These are phyloP conservation scores for Podabrus alpinus DNA, from an alignment of 2,888 invertebrate species.

Conservation along the genomic window DNA sequence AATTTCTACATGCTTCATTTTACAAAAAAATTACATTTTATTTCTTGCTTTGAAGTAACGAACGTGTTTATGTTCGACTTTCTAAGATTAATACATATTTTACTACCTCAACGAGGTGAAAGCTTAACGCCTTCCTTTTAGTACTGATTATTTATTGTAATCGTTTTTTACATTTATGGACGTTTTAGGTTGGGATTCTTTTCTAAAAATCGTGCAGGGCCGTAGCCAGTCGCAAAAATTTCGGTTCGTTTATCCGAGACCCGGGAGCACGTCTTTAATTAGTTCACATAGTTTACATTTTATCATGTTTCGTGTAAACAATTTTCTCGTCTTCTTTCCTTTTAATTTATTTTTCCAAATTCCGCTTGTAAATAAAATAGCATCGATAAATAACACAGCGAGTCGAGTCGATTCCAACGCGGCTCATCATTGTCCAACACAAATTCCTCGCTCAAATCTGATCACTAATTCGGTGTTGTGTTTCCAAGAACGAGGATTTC, in stretches of 20 bases:
- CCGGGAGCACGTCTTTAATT: not conserved
- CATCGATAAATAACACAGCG: not conserved
- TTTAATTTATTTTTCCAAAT: constrained; percentile 3
- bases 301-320: not conserved
- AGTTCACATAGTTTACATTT: not conserved
- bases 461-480: constrained; percentile 44
- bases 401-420: constrained; percentile 9
- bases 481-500: constrained; percentile 45
- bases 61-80: not conserved
- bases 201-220: not conserved
- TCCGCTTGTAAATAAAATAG: not conserved
- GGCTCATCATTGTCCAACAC: constrained; percentile 35
- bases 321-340: not conserved
- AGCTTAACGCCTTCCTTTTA: not conserved
- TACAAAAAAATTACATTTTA: not conserved
- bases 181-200: not conserved
- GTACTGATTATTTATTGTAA: not conserved
- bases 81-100: not conserved
- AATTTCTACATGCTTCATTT: not conserved
- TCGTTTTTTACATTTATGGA: not conserved
- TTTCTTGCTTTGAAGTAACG: not conserved
- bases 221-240: not conserved
- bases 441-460: constrained; percentile 37
- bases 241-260: too few species aligned
- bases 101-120: not conserved